phyloP scores from a whole-genome alignment of 2,797 vertebrate genomes.

The Fratercula arctica region DNA sequence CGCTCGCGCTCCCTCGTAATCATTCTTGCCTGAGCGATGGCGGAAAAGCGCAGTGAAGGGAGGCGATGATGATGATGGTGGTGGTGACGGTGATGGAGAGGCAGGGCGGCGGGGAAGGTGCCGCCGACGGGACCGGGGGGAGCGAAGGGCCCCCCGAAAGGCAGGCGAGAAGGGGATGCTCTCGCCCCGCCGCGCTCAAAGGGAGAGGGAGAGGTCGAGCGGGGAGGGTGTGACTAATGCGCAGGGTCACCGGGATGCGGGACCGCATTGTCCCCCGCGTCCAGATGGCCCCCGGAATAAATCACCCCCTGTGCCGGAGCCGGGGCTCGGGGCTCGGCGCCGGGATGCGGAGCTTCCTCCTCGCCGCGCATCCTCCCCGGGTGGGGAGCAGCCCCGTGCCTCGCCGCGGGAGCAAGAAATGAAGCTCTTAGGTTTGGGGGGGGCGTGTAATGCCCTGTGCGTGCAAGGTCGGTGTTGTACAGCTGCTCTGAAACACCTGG shows the following conservation, averaged over 20 bases:
- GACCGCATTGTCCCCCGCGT: constrained; percentile 81
- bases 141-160: background rate
- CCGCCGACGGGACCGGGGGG: fast-evolving
- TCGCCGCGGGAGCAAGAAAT: fast-evolving
- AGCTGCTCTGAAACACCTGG: fast-evolving
- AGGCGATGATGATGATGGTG: background rate
- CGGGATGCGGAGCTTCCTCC: fast-evolving
- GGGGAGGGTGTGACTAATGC: constrained; percentile 88
- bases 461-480: background rate
- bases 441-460: background rate
- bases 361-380: no score
- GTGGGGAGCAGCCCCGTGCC: background rate
- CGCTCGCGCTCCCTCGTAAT: background rate
- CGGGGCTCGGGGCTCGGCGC: background rate
- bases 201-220: constrained; percentile 70
- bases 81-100: background rate
- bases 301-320: constrained; percentile 67
- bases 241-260: constrained; percentile 47
- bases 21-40: constrained; percentile 1
- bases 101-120: background rate
- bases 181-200: constrained; percentile 75
- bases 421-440: background rate
- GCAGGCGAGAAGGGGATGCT: constrained; percentile 61
- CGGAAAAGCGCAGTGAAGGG: background rate
- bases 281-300: constrained; percentile 88